These are phyloP conservation scores for Argopecten irradians DNA, from an alignment of 1,140 invertebrate species.

Conservation along the genomic window DNA sequence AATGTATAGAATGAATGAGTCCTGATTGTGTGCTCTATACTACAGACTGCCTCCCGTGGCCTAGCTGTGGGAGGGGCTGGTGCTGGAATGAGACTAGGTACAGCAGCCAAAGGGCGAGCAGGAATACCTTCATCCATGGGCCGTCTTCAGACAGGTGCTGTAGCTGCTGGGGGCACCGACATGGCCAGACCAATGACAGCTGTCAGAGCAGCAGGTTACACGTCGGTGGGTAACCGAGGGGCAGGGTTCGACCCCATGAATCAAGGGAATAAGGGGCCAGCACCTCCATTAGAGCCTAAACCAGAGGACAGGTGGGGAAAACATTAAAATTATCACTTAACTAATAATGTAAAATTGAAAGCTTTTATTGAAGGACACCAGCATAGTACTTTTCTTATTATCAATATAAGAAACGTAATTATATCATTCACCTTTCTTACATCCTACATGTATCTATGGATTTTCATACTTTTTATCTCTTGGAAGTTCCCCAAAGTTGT, in stretches of 20 bases:
- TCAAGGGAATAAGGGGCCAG: slow-evolving; percentile 81
- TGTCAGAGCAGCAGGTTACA: slow-evolving; percentile 95
- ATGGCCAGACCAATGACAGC: slow-evolving; percentile 92
- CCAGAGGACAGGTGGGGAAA: slow-evolving; percentile 85
- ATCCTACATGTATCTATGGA: too few relatives aligned
- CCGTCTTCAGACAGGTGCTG: slow-evolving; percentile 69
- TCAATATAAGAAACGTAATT: too few relatives aligned
- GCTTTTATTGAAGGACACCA: too few relatives aligned
- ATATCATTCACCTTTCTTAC: too few relatives aligned
- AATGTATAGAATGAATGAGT: too few relatives aligned
- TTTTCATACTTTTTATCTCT: too few relatives aligned
- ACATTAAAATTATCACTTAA: too few relatives aligned
- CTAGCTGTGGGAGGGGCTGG: slow-evolving; percentile 39
- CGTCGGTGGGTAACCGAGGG: slow-evolving; percentile 81
- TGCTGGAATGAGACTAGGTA: slow-evolving; percentile 49
- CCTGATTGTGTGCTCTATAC: too few relatives aligned
- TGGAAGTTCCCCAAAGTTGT: too few relatives aligned
- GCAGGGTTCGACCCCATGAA: slow-evolving; percentile 88
- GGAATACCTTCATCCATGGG: slow-evolving; percentile 75
- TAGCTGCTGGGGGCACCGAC: slow-evolving; percentile 66
- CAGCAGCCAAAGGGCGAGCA: slow-evolving; percentile 71
- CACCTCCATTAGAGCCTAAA: slow-evolving; percentile 81
- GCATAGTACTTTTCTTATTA: too few relatives aligned
- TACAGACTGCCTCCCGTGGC: slow-evolving; percentile 1
- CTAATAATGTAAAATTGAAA: too few relatives aligned